Conservation (phyloP, 2,888 invertebrate genomes). For the Abrostola tripartita region DNA sequence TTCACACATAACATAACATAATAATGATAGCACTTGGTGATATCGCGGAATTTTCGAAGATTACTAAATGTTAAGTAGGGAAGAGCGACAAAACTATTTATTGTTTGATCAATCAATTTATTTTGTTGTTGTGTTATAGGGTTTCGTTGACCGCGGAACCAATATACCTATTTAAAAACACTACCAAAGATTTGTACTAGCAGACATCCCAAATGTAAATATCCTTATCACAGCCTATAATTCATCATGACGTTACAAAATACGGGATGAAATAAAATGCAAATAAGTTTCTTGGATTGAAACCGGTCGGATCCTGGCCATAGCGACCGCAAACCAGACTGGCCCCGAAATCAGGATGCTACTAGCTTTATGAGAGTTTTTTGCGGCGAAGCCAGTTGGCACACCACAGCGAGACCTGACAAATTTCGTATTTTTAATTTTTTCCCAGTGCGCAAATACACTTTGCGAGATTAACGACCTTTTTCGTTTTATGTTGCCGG, state of each 20-base stretch:
- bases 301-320: slow-evolving; percentile 49
- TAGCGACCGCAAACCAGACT: slow-evolving; percentile 69
- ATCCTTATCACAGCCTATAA: too few species aligned
- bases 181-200: too few species aligned
- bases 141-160: too few species aligned
- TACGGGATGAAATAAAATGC: slow-evolving; percentile 35
- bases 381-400: slow-evolving; percentile 66
- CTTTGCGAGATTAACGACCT: slow-evolving; percentile 55
- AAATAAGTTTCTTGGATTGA: slow-evolving; percentile 46
- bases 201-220: too few species aligned
- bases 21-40: too few species aligned
- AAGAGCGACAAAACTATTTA: too few species aligned
- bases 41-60: too few species aligned
- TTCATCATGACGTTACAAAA: slow-evolving; percentile 8
- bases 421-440: slow-evolving; percentile 56
- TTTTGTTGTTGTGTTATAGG: too few species aligned
- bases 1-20: too few species aligned
- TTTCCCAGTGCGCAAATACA: slow-evolving; percentile 58
- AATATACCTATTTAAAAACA: too few species aligned
- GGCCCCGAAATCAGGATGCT: slow-evolving; percentile 65
- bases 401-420: slow-evolving; percentile 63
- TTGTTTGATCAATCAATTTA: too few species aligned
- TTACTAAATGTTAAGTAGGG: too few species aligned
- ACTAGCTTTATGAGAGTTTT: slow-evolving; percentile 64
- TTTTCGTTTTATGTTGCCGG: slow-evolving; percentile 51